Percentiles rank a stretch among this genome's conserved stretches.
Conservation (phyloP, 2,888 invertebrate species). For the Anagyrus pseudococci region DNA sequence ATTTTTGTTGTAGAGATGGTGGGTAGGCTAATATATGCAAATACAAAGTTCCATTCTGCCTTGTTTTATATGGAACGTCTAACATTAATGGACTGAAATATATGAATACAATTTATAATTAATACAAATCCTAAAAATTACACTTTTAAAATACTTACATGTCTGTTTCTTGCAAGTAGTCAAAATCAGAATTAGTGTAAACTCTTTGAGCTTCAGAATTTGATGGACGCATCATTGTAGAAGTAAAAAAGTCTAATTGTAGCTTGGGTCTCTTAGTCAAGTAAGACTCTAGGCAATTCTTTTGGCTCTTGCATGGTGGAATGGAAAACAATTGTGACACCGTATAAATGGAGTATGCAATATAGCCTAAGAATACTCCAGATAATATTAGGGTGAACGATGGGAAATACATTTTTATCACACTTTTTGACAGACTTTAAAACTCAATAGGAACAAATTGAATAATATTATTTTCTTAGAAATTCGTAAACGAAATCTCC, state of each 20-base stretch:
- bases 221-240: conserved; percentile 68
- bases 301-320: conserved; percentile 71
- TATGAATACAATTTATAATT: conserved; percentile 1
- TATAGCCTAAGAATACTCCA: conserved; percentile 72
- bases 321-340: conserved; percentile 76
- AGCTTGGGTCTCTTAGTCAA: conserved; percentile 72
- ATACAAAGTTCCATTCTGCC: conserved; percentile 84
- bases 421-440: too few relatives aligned
- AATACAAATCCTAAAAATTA: background rate
- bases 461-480: too few relatives aligned
- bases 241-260: conserved; percentile 74
- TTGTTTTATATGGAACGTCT: conserved; percentile 75
- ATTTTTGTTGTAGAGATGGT: conserved; percentile 69
- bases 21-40: conserved; percentile 78
- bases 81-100: conserved; percentile 70
- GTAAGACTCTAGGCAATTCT: conserved; percentile 74
- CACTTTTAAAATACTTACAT: conserved; percentile 58
- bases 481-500: too few relatives aligned
- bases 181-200: conserved; percentile 69
- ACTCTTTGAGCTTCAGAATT: conserved; percentile 68
- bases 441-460: too few relatives aligned
- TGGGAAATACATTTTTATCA: conserved; percentile 54
- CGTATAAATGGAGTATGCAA: conserved; percentile 78
- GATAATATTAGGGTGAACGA: conserved; percentile 71
- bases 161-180: conserved; percentile 68